Conservation (phyloP, 2,888 invertebrate species). For the Chrysotoxum bicinctum region DNA sequence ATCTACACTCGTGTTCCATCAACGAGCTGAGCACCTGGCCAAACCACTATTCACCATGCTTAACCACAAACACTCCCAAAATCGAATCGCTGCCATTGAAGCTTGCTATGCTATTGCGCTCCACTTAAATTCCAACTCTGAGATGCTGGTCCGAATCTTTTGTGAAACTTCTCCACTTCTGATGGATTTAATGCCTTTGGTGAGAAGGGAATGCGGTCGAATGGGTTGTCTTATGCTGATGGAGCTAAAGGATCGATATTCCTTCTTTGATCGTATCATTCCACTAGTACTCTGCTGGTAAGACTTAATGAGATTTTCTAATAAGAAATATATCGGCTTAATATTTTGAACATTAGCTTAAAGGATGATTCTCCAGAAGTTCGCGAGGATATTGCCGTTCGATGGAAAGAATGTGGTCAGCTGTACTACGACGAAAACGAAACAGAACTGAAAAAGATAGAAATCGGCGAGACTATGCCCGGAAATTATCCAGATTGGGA, state of each 20-base stretch:
- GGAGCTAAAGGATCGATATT: slow-evolving; percentile 91
- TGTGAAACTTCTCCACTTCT: slow-evolving; percentile 92
- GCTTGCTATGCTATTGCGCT: slow-evolving; percentile 86
- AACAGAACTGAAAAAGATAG: slow-evolving; percentile 91
- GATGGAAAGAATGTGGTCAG: slow-evolving; percentile 89
- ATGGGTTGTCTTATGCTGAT: slow-evolving; percentile 91
- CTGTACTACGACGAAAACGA: slow-evolving; percentile 94
- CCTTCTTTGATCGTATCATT: slow-evolving; percentile 92
- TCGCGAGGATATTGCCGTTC: slow-evolving; percentile 84
- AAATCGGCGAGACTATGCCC: slow-evolving; percentile 87
- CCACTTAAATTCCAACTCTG: slow-evolving; percentile 86
- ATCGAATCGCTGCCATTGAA: slow-evolving; percentile 88
- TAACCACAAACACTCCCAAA: slow-evolving; percentile 91
- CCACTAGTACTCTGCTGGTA: slow-evolving; percentile 92
- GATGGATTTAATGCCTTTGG: slow-evolving; percentile 91
- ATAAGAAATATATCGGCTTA: neutral
- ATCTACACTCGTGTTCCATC: slow-evolving; percentile 87
- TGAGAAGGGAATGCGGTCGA: slow-evolving; percentile 89
- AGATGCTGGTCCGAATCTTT: slow-evolving; percentile 87
- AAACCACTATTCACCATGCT: slow-evolving; percentile 88
- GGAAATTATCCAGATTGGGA: slow-evolving; percentile 88
- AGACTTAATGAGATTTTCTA: slow-evolving; percentile 40
- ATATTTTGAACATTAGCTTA: slow-evolving; percentile 82
- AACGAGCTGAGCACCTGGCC: slow-evolving; percentile 88
- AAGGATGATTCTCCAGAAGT: slow-evolving; percentile 91